These are phyloP conservation scores for Gortyna flavago DNA, from an alignment of 2,888 invertebrate genomes.

Conservation along the genomic window DNA sequence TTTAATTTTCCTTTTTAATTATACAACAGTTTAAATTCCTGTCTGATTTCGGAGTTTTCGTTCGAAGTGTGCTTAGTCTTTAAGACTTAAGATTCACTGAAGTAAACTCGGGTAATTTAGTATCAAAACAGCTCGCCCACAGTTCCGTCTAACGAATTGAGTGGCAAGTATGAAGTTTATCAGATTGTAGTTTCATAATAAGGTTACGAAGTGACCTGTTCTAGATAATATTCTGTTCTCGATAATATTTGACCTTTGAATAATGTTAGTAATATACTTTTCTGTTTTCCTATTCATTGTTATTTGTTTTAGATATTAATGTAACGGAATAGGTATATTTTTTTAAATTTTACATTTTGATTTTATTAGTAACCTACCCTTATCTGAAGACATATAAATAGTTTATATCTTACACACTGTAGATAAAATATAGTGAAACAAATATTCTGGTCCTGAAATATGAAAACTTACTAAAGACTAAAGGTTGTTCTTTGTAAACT, in stretches of 20 bases:
- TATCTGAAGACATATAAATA: background rate
- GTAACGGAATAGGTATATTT: background rate
- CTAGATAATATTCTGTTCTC: background rate
- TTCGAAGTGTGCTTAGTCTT: conserved; percentile 25
- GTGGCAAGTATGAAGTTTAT: background rate
- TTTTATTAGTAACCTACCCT: background rate
- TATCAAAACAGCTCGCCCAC: conserved; percentile 26
- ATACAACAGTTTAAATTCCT: conserved; percentile 17
- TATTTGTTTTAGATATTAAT: background rate
- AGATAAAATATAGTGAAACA: background rate
- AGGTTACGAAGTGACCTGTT: background rate
- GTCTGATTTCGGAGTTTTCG: conserved; percentile 24
- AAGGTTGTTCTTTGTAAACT: background rate
- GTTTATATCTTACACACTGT: background rate
- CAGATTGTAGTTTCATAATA: background rate
- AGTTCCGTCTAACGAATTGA: background rate
- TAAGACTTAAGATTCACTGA: conserved; percentile 25
- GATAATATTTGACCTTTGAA: no score
- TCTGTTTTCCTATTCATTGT: background rate
- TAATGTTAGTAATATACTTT: background rate
- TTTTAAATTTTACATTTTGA: background rate
- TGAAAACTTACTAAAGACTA: background rate
- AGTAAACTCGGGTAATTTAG: conserved; percentile 38
- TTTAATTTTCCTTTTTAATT: conserved; percentile 19
- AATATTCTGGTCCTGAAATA: background rate